These are phyloP conservation scores for Aleiodes sp. DNA, from an alignment of 1,140 invertebrate genomes.

Conservation along the genomic window DNA sequence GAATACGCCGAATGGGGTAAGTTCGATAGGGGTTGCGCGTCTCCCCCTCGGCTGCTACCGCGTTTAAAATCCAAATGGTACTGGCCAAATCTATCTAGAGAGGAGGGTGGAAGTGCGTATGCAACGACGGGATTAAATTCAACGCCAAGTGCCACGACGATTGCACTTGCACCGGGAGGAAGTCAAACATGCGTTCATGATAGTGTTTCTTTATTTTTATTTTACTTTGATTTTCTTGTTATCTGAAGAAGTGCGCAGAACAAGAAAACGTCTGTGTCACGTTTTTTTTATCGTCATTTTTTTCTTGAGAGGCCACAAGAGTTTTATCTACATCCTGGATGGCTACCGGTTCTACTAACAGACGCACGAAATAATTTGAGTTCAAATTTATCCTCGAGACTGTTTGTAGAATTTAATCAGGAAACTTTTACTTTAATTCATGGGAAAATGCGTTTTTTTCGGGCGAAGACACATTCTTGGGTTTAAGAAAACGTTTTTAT, in stretches of 20 bases:
- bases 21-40: conserved; percentile 57
- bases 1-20: conserved; percentile 35
- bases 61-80: too few relatives aligned
- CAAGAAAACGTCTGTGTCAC: conserved; percentile 13
- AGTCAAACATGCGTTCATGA: conserved; percentile 17
- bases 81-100: conserved; percentile 61
- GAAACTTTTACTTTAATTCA: neutral
- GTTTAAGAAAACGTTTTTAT: conserved; percentile 26
- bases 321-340: neutral
- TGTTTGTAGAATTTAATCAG: conserved; percentile 3
- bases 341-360: neutral
- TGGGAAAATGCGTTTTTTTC: conserved; percentile 10
- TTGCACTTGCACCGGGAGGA: conserved; percentile 25
- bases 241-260: neutral
- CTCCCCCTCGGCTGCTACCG: conserved; percentile 64
- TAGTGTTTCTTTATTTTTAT: neutral
- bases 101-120: conserved; percentile 26
- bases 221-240: neutral
- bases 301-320: neutral
- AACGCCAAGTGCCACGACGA: neutral
- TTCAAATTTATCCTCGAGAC: conserved; percentile 17
- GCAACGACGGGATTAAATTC: conserved; percentile 56
- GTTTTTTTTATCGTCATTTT: neutral
- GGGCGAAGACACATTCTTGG: neutral
- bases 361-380: neutral